Conservation (phyloP, 2,113 vertebrate genomes). For the Macaca nemestrina region DNA sequence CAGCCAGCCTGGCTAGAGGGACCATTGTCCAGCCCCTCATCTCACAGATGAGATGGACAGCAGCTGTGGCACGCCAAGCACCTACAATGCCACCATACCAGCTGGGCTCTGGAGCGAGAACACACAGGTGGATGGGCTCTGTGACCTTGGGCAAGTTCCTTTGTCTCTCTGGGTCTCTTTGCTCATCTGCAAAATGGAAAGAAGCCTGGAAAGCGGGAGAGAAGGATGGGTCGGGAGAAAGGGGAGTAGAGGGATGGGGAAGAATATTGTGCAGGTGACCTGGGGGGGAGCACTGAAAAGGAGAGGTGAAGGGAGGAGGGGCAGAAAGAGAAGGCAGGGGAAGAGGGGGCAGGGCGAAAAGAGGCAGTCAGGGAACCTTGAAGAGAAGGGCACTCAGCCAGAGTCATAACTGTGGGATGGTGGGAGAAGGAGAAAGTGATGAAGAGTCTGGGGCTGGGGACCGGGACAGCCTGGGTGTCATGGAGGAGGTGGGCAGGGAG, state of each 20-base stretch:
- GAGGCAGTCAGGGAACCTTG: background rate
- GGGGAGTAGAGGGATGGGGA: background rate
- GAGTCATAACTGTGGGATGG: background rate
- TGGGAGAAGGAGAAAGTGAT: background rate
- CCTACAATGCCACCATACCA: background rate
- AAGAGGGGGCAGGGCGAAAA: background rate
- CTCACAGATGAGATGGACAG: background rate
- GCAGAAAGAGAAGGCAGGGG: background rate
- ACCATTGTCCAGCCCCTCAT: accelerated
- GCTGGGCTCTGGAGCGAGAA: background rate
- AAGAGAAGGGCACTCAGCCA: background rate
- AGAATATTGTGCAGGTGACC: background rate
- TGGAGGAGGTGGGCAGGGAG: accelerated
- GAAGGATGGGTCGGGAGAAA: background rate
- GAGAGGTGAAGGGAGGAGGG: background rate
- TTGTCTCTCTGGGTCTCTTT: background rate
- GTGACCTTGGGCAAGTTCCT: background rate
- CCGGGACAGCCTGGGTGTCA: accelerated
- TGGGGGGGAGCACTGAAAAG: no score
- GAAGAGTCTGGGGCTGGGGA: no score
- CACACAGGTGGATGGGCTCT: background rate
- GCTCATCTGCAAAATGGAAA: background rate
- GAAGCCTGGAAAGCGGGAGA: background rate
- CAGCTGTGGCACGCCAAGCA: background rate
- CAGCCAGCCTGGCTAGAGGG: background rate